Percentiles rank a stretch among this genome's conserved stretches.
phyloP scores from a whole-genome alignment of 1,140 invertebrate genomes.

The Protaetia brevitarsis region DNA sequence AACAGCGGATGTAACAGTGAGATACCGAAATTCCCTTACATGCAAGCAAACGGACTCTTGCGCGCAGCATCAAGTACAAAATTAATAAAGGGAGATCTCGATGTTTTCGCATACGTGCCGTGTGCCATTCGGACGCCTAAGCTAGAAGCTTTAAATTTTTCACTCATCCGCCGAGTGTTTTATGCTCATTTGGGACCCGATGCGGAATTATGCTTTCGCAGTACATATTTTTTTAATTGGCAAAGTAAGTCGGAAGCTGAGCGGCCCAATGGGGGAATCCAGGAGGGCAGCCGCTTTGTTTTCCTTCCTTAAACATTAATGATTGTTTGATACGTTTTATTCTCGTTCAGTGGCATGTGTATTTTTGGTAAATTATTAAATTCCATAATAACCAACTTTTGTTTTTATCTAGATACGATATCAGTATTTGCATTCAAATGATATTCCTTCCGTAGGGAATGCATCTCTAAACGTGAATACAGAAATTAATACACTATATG shows the following conservation, averaged over 20 bases:
- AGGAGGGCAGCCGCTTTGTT: background rate
- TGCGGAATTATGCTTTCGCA: slow-evolving; percentile 7
- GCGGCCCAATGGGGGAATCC: slow-evolving; percentile 5
- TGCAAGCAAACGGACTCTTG: background rate
- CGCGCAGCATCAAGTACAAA: background rate
- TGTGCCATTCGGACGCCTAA: background rate
- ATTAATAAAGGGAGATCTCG: slow-evolving; percentile 8
- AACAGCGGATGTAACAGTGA: background rate
- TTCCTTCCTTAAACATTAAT: slow-evolving; percentile 8
- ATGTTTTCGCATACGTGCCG: slow-evolving; percentile 7
- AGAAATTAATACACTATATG: too few relatives aligned
- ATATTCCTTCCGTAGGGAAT: too few relatives aligned
- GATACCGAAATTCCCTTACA: slow-evolving; percentile 10
- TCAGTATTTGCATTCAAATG: too few relatives aligned
- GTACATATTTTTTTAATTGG: slow-evolving; percentile 15
- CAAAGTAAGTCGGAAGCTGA: slow-evolving; percentile 13
- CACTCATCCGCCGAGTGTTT: slow-evolving; percentile 5
- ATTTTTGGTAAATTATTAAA: slow-evolving; percentile 1
- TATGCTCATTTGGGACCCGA: slow-evolving; percentile 13
- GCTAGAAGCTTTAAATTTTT: slow-evolving; percentile 18
- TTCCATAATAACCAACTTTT: background rate
- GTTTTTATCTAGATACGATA: too few relatives aligned
- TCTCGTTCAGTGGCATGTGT: background rate
- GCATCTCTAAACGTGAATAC: too few relatives aligned
- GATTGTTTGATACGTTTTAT: slow-evolving; percentile 3